Evolutionary conservation across 2,797 vertebrate species (phyloP).

Genomic region (Esox lucius): DNA sequence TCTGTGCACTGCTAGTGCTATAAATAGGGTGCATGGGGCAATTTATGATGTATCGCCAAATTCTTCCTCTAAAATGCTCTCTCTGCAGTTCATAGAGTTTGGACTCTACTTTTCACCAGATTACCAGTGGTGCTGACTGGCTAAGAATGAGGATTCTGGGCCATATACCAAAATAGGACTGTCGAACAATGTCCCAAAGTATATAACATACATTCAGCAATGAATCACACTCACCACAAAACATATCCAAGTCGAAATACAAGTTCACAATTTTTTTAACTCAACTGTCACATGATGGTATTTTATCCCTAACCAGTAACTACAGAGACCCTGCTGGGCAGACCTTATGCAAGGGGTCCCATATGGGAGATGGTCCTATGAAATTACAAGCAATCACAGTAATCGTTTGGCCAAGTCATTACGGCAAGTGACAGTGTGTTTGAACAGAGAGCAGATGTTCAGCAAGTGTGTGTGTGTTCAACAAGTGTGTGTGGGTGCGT

Average conservation of each 20-base stretch:
- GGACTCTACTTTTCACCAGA: too few relatives aligned
- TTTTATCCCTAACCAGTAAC: slow-evolving; percentile 11
- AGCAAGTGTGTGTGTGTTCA: neutral
- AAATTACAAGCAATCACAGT: slow-evolving; percentile 29
- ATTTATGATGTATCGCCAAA: neutral
- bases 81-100: neutral
- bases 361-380: slow-evolving; percentile 17
- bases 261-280: too few relatives aligned
- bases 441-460: slow-evolving; percentile 29
- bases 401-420: slow-evolving; percentile 39
- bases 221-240: too few relatives aligned
- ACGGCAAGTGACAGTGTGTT: slow-evolving; percentile 29
- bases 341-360: slow-evolving; percentile 21
- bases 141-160: too few relatives aligned
- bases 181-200: too few relatives aligned
- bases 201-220: too few relatives aligned
- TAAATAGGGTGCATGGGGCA: too few relatives aligned
- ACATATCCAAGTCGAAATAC: too few relatives aligned
- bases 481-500: slow-evolving; percentile 19
- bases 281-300: neutral
- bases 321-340: slow-evolving; percentile 4
- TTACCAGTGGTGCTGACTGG: too few relatives aligned
- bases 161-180: too few relatives aligned
- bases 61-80: neutral
- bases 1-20: too few relatives aligned